Conservation (phyloP, 2,797 vertebrate species). For the Pseudochirops corinnae region DNA sequence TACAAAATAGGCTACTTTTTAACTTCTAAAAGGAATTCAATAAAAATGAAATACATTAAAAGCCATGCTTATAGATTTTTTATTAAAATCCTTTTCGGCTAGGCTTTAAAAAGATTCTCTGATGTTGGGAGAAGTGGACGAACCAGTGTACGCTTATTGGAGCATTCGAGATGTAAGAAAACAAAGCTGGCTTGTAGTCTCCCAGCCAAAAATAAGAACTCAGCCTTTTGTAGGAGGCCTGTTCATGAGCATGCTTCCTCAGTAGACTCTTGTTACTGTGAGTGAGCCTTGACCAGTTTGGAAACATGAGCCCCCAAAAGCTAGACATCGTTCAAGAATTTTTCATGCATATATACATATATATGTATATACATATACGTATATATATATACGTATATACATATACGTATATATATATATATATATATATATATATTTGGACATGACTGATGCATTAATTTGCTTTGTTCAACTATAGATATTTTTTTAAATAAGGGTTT, state of each 20-base stretch:
- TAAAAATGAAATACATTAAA: conserved; percentile 64
- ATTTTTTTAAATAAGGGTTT: background rate
- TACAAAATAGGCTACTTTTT: conserved; percentile 64
- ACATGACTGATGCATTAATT: background rate
- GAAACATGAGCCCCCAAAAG: background rate
- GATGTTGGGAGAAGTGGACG: conserved; percentile 24
- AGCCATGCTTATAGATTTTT: conserved; percentile 70
- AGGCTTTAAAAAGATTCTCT: conserved; percentile 55
- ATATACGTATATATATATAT: background rate
- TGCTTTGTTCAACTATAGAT: background rate
- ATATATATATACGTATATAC: background rate
- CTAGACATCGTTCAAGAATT: background rate
- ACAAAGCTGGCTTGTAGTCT: background rate
- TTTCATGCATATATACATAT: conserved; percentile 12
- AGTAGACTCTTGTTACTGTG: background rate
- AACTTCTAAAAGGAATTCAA: conserved; percentile 68
- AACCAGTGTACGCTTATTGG: background rate
- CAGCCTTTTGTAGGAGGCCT: background rate
- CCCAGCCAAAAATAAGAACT: background rate
- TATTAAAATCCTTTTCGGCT: conserved; percentile 59
- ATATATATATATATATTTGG: background rate
- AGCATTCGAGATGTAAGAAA: conserved; percentile 34
- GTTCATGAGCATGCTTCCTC: background rate
- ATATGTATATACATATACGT: too few relatives aligned
- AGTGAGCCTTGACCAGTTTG: background rate